Conservation (phyloP, 2,888 invertebrate species). For the Cordilura impudica region DNA sequence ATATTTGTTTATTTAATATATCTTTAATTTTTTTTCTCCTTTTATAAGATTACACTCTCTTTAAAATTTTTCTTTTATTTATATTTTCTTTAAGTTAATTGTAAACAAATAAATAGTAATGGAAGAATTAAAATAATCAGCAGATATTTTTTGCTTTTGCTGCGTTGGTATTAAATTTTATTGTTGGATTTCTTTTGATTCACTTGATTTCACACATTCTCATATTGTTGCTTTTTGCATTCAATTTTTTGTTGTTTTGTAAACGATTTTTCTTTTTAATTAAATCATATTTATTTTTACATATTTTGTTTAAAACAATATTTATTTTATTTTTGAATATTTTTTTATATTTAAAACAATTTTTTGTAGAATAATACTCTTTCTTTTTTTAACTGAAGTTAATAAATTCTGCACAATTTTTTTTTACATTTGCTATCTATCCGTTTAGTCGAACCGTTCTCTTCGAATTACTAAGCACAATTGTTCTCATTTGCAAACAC, state of each 20-base stretch:
- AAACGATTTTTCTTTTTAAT: background rate
- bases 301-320: background rate
- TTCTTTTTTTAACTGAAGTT: constrained; percentile 1
- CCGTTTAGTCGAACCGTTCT: constrained; percentile 49
- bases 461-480: constrained; percentile 49
- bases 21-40: no score
- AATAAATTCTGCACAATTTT: constrained; percentile 41
- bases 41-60: background rate
- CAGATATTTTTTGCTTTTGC: constrained; percentile 21
- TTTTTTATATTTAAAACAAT: constrained; percentile 2
- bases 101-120: constrained; percentile 14
- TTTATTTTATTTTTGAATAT: background rate
- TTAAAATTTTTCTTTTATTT: background rate
- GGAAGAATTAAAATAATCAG: constrained; percentile 2
- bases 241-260: constrained; percentile 34
- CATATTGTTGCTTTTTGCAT: constrained; percentile 33
- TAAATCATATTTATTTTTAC: background rate
- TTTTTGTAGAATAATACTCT: background rate
- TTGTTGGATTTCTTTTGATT: constrained; percentile 40
- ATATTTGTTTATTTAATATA: background rate
- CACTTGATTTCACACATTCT: constrained; percentile 26
- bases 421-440: constrained; percentile 18
- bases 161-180: constrained; percentile 36
- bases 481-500: constrained; percentile 19
- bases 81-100: no score